Conservation (phyloP, 37 sponge, comb jelly and placozoan species). For the Halisarca cf. caerulea region DNA sequence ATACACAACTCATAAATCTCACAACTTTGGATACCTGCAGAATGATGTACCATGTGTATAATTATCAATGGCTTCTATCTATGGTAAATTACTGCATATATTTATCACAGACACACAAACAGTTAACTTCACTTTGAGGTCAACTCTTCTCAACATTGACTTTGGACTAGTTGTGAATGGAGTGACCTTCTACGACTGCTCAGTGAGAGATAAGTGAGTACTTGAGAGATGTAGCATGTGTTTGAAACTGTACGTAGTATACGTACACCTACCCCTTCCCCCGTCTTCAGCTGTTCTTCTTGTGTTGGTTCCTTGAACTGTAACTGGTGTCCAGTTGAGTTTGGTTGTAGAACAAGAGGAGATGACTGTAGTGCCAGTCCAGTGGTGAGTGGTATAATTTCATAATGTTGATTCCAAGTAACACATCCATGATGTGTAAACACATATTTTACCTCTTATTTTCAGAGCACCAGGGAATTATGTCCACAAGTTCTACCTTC, state of each 20-base stretch:
- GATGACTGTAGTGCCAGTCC: background rate
- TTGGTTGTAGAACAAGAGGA: conserved; percentile 1
- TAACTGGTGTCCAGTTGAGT: conserved; percentile 11
- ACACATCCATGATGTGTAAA: background rate
- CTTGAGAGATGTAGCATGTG: background rate
- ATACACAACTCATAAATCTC: too few relatives aligned
- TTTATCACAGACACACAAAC: background rate
- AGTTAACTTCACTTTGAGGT: background rate
- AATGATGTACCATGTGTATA: too few relatives aligned
- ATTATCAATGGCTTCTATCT: too few relatives aligned
- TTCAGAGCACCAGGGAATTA: too few relatives aligned
- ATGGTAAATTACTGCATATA: too few relatives aligned
- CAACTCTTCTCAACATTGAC: background rate
- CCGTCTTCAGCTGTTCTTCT: conserved; percentile 8
- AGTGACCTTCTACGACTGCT: conserved; percentile 4
- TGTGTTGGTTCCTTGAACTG: background rate
- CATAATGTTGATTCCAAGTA: background rate
- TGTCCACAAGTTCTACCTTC: background rate
- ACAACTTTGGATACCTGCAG: too few relatives aligned
- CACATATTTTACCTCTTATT: background rate
- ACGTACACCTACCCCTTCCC: too few relatives aligned
- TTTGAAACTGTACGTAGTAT: too few relatives aligned
- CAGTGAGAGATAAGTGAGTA: background rate
- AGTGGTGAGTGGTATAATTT: background rate
- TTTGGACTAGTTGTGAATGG: conserved; percentile 16